Base-by-base conservation (phyloP, 2,888 invertebrate genomes). In the Pristionchus entomophagus region DNA sequence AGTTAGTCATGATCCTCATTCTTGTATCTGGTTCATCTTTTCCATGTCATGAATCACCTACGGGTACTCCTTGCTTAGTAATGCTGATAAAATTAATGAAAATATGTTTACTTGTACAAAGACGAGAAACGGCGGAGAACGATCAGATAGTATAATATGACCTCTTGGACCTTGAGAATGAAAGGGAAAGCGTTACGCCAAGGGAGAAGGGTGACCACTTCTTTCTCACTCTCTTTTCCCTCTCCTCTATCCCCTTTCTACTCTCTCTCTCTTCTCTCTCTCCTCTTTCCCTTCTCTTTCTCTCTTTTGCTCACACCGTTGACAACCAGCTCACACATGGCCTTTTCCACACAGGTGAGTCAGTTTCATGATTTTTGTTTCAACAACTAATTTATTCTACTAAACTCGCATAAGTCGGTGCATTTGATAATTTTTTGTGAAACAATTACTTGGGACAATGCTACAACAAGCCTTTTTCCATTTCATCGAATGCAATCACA, bases 31-130 rank as follows among this genome's bases (percentile, higher is more conserved):
- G 69, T 69, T 69, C 10, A 5, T 29, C 41, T 32, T 38, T 69
- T 69, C 62, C 62, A 69, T 38, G 69, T 69, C 69, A 69, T 69
- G 22, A 38, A 8, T 5, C 62, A 14, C 38, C 32, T 69, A 69
- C 69, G 69, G 41, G 69, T 69, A 38, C 38, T 69, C 69, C 10
- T 69, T 38, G 69, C 41, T 69, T n/a, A 19, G 62, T 10, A 62
- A 62, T 62, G 62, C 29, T 32, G 62, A 62, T 62, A 62, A 62
- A 62, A 0, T 17, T 62, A 17, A 26, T 26, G 45, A 62, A 62
- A 32, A 32, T 12, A 17, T 32, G 14, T 29, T 32, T 29, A 1
- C 29, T 0, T 32, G n/a, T 62, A n/a, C n/a, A 14, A 45, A 45
- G 45, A 14, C 8, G 45, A 45, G 45, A 45, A 14, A 14, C 8